phyloP scores from a whole-genome alignment of 2,888 invertebrate species.

The Lithophane leautieri region DNA sequence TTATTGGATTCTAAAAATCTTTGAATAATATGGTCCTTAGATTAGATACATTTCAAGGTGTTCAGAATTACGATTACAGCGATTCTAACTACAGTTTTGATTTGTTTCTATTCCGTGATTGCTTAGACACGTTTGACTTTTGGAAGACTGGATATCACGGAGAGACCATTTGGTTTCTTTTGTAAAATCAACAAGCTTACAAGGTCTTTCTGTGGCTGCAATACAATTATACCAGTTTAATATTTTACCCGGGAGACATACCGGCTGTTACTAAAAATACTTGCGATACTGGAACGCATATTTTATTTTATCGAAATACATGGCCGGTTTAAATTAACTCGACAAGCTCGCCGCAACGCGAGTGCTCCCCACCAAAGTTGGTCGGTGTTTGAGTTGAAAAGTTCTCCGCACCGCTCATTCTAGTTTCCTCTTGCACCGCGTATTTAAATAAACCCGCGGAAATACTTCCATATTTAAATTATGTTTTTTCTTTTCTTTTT shows the following conservation, averaged over 20 bases:
- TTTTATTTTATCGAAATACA: conserved; percentile 17
- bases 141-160: conserved; percentile 1
- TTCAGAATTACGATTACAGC: background rate
- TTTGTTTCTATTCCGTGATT: background rate
- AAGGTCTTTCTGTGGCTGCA: background rate
- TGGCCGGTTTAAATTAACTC: conserved; percentile 34
- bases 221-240: background rate
- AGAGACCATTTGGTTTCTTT: background rate
- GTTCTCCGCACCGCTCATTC: conserved; percentile 31
- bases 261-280: background rate
- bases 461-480: conserved; percentile 27
- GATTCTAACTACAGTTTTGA: background rate
- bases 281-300: background rate
- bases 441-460: conserved; percentile 30
- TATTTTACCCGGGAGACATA: background rate
- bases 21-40: background rate
- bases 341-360: conserved; percentile 14
- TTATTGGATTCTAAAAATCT: background rate
- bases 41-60: background rate
- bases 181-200: background rate
- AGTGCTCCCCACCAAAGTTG: conserved; percentile 44
- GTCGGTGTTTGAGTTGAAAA: conserved; percentile 54
- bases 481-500: background rate
- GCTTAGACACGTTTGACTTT: background rate
- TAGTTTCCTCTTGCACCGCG: conserved; percentile 23